These are phyloP conservation scores for Achlya flavicornis DNA, from an alignment of 2,888 invertebrate genomes.

Conservation along the genomic window DNA sequence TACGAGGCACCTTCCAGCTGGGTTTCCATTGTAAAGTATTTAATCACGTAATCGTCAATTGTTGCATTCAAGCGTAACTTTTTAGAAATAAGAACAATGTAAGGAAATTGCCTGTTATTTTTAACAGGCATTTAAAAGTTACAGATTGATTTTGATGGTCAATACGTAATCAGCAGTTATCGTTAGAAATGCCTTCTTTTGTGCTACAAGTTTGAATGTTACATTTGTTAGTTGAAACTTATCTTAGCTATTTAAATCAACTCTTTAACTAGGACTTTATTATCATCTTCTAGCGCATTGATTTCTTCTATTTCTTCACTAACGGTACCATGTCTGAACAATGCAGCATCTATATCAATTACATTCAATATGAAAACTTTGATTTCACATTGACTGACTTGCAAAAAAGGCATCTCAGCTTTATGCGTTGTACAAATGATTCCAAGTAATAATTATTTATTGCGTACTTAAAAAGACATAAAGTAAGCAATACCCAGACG, in stretches of 20 bases:
- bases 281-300: neutral
- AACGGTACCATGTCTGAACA: neutral
- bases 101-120: conserved; percentile 24
- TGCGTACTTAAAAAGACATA: neutral
- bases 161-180: too few relatives aligned
- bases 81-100: conserved; percentile 23
- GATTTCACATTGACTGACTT: neutral
- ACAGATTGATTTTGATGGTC: neutral
- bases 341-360: neutral
- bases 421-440: neutral
- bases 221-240: too few relatives aligned
- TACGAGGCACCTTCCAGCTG: neutral
- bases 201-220: too few relatives aligned
- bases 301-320: neutral
- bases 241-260: too few relatives aligned
- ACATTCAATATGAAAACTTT: neutral
- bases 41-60: neutral
- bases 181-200: too few relatives aligned
- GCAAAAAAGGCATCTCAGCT: neutral
- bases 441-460: neutral
- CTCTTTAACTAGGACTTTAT: too few relatives aligned
- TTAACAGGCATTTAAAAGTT: conserved; percentile 15
- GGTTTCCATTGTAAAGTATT: conserved; percentile 3
- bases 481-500: neutral
- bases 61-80: conserved; percentile 5